phyloP scores from a whole-genome alignment of 1,140 invertebrate genomes.

The Cydia pomonella region DNA sequence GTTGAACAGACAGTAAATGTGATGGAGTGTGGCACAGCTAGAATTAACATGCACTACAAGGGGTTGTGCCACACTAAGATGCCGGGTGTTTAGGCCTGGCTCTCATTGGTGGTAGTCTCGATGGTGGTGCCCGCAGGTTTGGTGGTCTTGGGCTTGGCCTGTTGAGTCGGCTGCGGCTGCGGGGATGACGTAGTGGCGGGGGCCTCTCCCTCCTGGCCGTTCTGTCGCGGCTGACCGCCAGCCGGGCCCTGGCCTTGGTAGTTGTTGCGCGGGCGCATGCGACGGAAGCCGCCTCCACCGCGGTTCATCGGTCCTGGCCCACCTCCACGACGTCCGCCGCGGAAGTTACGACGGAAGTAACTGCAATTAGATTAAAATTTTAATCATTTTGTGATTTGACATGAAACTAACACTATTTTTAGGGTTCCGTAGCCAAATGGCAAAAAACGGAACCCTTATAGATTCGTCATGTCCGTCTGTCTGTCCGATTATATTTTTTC shows the following conservation, averaged over 20 bases:
- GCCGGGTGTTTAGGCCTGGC: conserved; percentile 69
- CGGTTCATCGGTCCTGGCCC: conserved; percentile 67
- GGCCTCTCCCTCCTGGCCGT: conserved; percentile 53
- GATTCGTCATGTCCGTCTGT: too few species aligned
- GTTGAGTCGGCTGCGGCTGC: conserved; percentile 45
- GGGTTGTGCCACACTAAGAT: conserved; percentile 54
- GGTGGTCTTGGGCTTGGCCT: conserved; percentile 57
- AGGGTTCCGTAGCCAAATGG: too few species aligned
- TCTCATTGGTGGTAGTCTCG: conserved; percentile 76
- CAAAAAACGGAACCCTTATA: too few species aligned
- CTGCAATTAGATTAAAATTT: conserved; percentile 39
- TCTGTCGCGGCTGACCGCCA: conserved; percentile 45
- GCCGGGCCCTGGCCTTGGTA: conserved; percentile 43
- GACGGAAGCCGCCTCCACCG: conserved; percentile 58
- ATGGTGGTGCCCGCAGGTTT: conserved; percentile 63
- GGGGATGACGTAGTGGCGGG: conserved; percentile 51
- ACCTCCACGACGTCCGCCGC: conserved; percentile 70
- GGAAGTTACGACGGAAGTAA: conserved; percentile 75
- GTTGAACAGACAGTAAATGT: conserved; percentile 55
- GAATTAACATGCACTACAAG: conserved; percentile 61
- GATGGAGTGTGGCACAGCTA: conserved; percentile 59
- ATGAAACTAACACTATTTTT: not conserved
- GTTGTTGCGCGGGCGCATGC: conserved; percentile 63
- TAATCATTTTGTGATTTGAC: not conserved
- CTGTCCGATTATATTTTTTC: too few species aligned